Evolutionary conservation across 1,140 invertebrate genomes (phyloP).

Genomic region (Lepidurus apus): DNA sequence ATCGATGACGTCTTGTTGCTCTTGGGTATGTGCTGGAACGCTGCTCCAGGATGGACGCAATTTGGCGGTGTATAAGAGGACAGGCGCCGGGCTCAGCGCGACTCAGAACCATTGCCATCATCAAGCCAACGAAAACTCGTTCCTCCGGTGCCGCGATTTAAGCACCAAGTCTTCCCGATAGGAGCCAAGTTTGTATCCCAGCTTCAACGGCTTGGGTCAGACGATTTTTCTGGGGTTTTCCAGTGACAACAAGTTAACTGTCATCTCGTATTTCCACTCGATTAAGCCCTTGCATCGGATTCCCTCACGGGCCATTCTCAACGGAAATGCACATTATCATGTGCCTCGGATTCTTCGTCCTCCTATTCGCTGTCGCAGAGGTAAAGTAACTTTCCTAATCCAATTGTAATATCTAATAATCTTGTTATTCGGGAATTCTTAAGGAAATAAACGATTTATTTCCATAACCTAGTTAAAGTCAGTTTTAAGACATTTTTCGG

Average conservation of each 20-base stretch:
- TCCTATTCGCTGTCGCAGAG: not conserved
- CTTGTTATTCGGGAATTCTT: no score
- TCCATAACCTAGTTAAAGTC: no score
- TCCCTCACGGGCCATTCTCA: not conserved
- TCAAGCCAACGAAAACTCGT: not conserved
- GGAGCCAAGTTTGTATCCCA: no score
- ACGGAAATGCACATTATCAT: not conserved
- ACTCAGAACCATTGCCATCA: slow-evolving; percentile 14
- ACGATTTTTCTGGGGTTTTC: not conserved
- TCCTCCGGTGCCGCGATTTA: not conserved
- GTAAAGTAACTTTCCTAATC: not conserved
- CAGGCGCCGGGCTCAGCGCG: not conserved
- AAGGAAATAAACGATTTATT: no score
- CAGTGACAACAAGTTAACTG: not conserved
- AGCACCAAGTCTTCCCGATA: not conserved
- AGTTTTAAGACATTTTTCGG: no score
- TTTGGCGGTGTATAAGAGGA: not conserved
- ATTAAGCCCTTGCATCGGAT: not conserved
- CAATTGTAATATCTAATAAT: not conserved
- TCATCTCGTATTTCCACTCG: not conserved
- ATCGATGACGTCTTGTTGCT: slow-evolving; percentile 14
- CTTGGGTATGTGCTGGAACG: not conserved
- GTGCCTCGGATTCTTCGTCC: not conserved
- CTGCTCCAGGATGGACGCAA: slow-evolving; percentile 16
- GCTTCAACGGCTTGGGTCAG: no score